Evolutionary conservation across 1,140 invertebrate genomes (phyloP).

Genomic region (Limonius californicus): DNA sequence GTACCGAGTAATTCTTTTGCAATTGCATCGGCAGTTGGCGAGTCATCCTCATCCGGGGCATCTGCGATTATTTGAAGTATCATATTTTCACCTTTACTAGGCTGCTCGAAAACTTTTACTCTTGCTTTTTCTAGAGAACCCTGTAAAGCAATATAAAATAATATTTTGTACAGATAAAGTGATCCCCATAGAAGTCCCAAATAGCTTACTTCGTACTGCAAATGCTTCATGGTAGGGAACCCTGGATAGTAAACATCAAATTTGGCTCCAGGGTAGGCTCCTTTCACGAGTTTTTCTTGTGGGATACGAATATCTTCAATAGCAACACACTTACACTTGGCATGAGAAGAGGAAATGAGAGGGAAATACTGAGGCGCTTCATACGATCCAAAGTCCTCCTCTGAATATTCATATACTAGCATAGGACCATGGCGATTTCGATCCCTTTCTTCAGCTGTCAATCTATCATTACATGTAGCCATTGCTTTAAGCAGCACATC

Average conservation of each 20-base stretch:
- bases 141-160: conserved; percentile 11
- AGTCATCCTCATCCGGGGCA: conserved; percentile 29
- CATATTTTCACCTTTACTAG: conserved; percentile 76
- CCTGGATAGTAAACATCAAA: conserved; percentile 77
- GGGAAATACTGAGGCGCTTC: conserved; percentile 65
- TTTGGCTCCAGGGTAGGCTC: conserved; percentile 66
- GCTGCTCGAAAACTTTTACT: conserved; percentile 84
- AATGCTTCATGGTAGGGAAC: conserved; percentile 84
- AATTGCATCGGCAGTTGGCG: conserved; percentile 47
- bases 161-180: no score
- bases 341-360: conserved; percentile 56
- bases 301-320: conserved; percentile 61
- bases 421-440: conserved; percentile 86
- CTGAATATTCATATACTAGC: conserved; percentile 68
- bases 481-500: conserved; percentile 72
- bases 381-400: conserved; percentile 54
- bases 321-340: conserved; percentile 52
- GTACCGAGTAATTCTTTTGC: conserved; percentile 65
- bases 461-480: conserved; percentile 59
- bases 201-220: conserved; percentile 73
- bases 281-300: conserved; percentile 61
- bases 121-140: conserved; percentile 58
- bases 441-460: conserved; percentile 68
- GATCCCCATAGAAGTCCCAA: no score
- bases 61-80: conserved; percentile 61